Percentiles rank a stretch among this genome's conserved stretches.
These are phyloP conservation scores for Rhabdornis inornatus DNA, from an alignment of 2,113 vertebrate species.

Conservation along the genomic window DNA sequence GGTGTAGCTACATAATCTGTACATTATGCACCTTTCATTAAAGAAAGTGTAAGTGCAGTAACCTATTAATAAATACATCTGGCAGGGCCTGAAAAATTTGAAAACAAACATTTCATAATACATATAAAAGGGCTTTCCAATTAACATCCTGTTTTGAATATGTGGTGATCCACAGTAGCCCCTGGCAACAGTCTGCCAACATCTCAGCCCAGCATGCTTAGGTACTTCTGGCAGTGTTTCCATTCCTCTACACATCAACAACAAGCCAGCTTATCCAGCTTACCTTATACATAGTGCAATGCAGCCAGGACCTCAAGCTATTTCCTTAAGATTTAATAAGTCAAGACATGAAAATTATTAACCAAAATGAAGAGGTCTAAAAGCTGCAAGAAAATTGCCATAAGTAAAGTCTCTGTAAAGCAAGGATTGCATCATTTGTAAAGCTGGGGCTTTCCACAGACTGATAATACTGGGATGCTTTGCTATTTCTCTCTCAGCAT, in stretches of 20 bases:
- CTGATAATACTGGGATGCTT: constrained; percentile 25
- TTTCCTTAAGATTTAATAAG: constrained; percentile 65
- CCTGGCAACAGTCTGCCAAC: constrained; percentile 31
- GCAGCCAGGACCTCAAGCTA: constrained; percentile 48
- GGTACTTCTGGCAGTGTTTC: constrained; percentile 30
- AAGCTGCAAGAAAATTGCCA: constrained; percentile 38
- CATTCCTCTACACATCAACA: constrained; percentile 45
- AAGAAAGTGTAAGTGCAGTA: neutral
- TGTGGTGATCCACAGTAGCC: neutral
- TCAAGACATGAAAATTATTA: constrained; percentile 70
- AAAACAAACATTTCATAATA: constrained; percentile 52
- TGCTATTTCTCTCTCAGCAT: constrained; percentile 16
- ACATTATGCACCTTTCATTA: neutral
- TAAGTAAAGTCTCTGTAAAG: constrained; percentile 52
- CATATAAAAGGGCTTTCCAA: constrained; percentile 32
- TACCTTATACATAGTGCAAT: constrained; percentile 35
- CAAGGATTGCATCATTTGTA: constrained; percentile 18
- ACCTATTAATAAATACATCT: neutral
- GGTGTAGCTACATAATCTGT: neutral
- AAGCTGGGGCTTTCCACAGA: constrained; percentile 62
- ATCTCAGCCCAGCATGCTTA: constrained; percentile 24
- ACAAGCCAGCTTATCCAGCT: constrained; percentile 55
- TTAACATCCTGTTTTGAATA: constrained; percentile 52
- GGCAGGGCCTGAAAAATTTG: constrained; percentile 2
- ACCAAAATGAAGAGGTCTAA: constrained; percentile 60